Evolutionary conservation across 2,888 invertebrate species (phyloP).

Genomic region (Oligia strigilis): DNA sequence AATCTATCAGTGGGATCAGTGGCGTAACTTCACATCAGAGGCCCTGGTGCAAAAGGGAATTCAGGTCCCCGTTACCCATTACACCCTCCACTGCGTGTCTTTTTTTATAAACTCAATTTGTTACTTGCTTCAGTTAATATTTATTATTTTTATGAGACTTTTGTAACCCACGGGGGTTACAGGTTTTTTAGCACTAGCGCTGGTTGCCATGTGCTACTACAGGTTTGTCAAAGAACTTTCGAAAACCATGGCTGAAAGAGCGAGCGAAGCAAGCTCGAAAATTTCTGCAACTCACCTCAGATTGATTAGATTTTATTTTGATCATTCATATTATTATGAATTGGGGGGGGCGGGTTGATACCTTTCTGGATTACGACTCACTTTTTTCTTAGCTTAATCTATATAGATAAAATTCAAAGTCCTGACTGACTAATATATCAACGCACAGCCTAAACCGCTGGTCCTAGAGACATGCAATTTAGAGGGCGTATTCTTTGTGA

Average conservation of each 20-base stretch:
- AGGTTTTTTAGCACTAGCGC: not conserved
- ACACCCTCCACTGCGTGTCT: not conserved
- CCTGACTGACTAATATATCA: too few species aligned
- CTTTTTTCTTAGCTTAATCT: not conserved
- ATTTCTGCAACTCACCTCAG: not conserved
- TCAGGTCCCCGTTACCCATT: not conserved
- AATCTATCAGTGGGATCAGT: constrained; percentile 22
- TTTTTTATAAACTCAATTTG: not conserved
- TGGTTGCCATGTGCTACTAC: not conserved
- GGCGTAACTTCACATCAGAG: constrained; percentile 4
- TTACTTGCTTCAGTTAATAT: not conserved
- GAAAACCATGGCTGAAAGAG: not conserved
- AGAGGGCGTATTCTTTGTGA: too few species aligned
- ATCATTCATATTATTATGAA: not conserved
- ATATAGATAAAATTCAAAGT: too few species aligned
- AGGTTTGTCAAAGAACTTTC: not conserved
- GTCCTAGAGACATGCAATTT: too few species aligned
- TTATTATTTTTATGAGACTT: not conserved
- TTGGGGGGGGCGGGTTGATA: not conserved
- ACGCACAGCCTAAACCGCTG: too few species aligned
- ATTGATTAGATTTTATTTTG: not conserved
- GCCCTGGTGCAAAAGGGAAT: not conserved
- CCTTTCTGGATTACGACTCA: not conserved
- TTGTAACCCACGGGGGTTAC: not conserved
- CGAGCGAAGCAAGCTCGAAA: too few species aligned